Conservation (phyloP, 64 coral and sea anemone species). For the Montipora efflorescens region DNA sequence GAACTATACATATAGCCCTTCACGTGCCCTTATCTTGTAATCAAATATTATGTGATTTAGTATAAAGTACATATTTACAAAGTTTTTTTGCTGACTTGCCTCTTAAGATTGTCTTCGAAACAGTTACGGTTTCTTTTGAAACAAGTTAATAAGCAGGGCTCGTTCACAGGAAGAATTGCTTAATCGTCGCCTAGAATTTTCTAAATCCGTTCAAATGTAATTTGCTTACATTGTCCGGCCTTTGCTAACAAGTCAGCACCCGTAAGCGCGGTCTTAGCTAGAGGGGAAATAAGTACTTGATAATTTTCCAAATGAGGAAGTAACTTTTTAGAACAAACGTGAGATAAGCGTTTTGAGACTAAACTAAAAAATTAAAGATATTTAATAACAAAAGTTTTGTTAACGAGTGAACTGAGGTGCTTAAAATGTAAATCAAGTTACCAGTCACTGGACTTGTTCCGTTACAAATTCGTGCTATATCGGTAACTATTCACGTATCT, state of each 20-base stretch:
- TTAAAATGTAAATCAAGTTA: background rate
- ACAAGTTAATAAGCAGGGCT: background rate
- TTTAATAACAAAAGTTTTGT: background rate
- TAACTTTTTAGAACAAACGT: background rate
- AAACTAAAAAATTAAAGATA: no score
- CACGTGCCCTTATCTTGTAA: constrained; percentile 41
- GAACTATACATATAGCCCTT: background rate
- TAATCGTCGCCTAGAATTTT: background rate
- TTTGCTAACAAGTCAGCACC: constrained; percentile 14
- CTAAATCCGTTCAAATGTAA: constrained; percentile 11
- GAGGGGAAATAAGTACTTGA: background rate
- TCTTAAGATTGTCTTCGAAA: constrained; percentile 2
- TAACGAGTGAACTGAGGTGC: background rate
- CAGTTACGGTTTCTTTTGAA: background rate
- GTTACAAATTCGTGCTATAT: background rate
- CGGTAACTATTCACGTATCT: background rate
- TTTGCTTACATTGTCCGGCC: constrained; percentile 4
- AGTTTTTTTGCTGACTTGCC: constrained; percentile 11
- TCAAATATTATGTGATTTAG: constrained; percentile 43
- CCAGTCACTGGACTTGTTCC: background rate
- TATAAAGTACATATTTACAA: constrained; percentile 62
- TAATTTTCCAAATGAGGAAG: background rate
- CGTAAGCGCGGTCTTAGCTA: background rate
- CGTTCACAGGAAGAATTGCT: background rate
- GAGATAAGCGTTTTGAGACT: background rate